Evolutionary conservation across 2,888 invertebrate genomes (phyloP).

Genomic region (Entomobrya proxima): DNA sequence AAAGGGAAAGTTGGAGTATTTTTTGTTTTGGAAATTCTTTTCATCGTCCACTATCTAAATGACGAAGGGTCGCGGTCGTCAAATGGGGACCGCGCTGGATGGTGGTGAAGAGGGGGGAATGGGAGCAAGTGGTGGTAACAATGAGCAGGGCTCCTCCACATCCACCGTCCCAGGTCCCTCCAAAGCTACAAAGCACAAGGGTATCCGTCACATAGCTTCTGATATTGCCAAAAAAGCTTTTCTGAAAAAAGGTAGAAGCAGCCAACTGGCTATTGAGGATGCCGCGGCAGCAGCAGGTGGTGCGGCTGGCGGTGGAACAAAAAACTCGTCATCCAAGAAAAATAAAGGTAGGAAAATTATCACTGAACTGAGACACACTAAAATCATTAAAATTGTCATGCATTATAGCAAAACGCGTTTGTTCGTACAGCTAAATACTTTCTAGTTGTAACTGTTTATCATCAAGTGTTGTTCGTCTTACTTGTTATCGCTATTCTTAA

Average conservation of each 20-base stretch:
- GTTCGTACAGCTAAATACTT: no score
- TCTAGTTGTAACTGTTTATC: no score
- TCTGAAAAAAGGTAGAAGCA: conserved; percentile 52
- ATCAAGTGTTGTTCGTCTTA: no score
- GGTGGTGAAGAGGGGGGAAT: conserved; percentile 29
- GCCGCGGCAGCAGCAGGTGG: background rate
- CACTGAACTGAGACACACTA: background rate
- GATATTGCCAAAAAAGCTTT: conserved; percentile 61
- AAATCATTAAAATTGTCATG: no score
- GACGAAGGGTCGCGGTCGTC: conserved; percentile 19
- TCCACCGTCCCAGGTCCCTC: background rate
- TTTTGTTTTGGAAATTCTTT: no score
- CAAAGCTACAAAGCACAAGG: conserved; percentile 14
- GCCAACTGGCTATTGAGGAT: background rate
- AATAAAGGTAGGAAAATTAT: conserved; percentile 60
- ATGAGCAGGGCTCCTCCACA: conserved; percentile 42
- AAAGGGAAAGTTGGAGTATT: background rate
- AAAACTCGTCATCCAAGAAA: conserved; percentile 23
- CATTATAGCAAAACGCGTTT: no score
- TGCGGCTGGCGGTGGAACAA: background rate
- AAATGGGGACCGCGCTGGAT: conserved; percentile 9
- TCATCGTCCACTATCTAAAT: background rate
- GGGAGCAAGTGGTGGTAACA: background rate
- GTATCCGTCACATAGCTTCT: conserved; percentile 55
- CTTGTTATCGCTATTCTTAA: no score